These are phyloP conservation scores for Nixonia krombeini DNA, from an alignment of 1,140 invertebrate genomes.

Conservation along the genomic window DNA sequence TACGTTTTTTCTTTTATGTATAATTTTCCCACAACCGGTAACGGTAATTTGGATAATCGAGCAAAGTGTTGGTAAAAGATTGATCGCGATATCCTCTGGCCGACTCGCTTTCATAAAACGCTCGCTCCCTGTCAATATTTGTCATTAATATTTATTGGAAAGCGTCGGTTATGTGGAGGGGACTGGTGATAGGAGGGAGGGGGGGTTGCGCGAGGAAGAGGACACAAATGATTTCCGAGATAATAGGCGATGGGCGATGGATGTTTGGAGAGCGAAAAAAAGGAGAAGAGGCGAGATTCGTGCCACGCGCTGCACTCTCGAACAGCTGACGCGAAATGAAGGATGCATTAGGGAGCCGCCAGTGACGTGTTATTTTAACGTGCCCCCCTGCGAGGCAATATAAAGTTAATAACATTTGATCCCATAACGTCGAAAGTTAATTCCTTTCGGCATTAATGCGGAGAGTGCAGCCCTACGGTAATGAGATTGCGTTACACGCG, in stretches of 20 bases:
- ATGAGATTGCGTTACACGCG: conserved; percentile 66
- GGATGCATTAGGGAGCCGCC: too few relatives aligned
- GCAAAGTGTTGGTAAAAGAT: too few relatives aligned
- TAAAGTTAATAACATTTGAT: conserved; percentile 69
- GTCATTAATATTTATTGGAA: conserved; percentile 28
- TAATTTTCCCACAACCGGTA: too few relatives aligned
- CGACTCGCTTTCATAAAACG: conserved; percentile 29
- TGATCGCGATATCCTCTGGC: too few relatives aligned
- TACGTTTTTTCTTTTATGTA: too few relatives aligned
- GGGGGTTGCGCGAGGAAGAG: conserved; percentile 3
- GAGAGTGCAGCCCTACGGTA: conserved; percentile 63
- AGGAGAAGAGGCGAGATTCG: conserved; percentile 7
- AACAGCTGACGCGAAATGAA: conserved; percentile 50
- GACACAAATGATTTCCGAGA: conserved; percentile 24
- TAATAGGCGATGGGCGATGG: conserved; percentile 13
- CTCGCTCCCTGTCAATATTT: conserved; percentile 35
- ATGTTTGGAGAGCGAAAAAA: conserved; percentile 17
- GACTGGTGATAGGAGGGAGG: not conserved
- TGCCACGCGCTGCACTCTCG: conserved; percentile 22
- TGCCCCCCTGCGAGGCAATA: conserved; percentile 57
- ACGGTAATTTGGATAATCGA: too few relatives aligned
- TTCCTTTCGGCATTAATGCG: conserved; percentile 68
- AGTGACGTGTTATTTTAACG: conserved; percentile 61
- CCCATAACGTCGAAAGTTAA: conserved; percentile 65
- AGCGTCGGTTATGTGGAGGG: too few relatives aligned